A percentile compares a stretch with the other conserved stretches of the same genome.
phyloP scores from a whole-genome alignment of 2,797 vertebrate genomes.

The Esox lucius region DNA sequence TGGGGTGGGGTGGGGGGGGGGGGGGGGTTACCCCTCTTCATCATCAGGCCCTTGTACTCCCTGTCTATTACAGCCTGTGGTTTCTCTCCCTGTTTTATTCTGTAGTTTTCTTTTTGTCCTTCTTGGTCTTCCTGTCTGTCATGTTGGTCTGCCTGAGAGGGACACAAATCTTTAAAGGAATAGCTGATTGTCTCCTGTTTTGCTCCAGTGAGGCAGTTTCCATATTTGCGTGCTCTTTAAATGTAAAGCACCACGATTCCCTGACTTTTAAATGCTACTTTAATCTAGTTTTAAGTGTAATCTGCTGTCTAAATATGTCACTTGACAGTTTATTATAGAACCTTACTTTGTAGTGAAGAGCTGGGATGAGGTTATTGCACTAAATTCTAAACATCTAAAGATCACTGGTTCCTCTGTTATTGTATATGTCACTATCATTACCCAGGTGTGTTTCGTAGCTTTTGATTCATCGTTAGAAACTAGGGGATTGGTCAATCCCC shows the following conservation, averaged over 20 bases:
- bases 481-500: conserved; percentile 35
- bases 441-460: conserved; percentile 29
- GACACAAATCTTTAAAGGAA: conserved; percentile 83
- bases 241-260: conserved; percentile 30
- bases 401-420: conserved; percentile 41
- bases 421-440: conserved; percentile 58
- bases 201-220: conserved; percentile 59
- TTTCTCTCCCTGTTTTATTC: not conserved
- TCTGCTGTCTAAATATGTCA: not conserved
- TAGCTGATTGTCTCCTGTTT: conserved; percentile 50
- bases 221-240: conserved; percentile 50
- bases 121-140: conserved; percentile 65
- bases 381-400: conserved; percentile 38
- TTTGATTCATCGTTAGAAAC: conserved; percentile 37
- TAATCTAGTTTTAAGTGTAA: not conserved
- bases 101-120: not conserved
- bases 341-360: not conserved
- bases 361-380: conserved; percentile 26
- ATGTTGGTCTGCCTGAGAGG: conserved; percentile 87
- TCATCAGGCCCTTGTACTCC: not conserved
- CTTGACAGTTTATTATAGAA: conserved; percentile 25
- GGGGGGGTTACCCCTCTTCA: conserved; percentile 61
- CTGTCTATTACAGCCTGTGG: not conserved
- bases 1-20: too few relatives aligned
- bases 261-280: conserved; percentile 28